Percentiles rank a stretch among this genome's conserved stretches.
phyloP scores from a whole-genome alignment of 2,797 vertebrate species.

The Cebuella pygmaea region DNA sequence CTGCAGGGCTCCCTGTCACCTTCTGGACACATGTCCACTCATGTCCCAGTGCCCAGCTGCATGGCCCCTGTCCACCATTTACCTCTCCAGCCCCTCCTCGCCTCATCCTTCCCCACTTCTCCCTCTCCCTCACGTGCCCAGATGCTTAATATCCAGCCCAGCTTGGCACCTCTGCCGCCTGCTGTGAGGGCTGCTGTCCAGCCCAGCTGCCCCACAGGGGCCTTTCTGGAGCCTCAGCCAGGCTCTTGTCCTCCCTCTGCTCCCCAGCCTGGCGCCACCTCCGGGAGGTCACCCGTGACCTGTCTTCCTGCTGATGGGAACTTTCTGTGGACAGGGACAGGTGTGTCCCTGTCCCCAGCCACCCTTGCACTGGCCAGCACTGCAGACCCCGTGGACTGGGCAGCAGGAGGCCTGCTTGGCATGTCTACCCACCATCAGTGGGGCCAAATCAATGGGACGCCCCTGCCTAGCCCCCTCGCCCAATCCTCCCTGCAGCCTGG shows the following conservation, averaged over 20 bases:
- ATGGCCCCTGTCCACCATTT: accelerated
- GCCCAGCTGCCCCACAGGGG: accelerated
- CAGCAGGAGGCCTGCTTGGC: accelerated
- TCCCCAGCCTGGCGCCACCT: background rate
- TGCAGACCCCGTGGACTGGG: accelerated
- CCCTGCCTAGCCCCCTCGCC: accelerated
- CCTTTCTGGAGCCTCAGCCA: background rate
- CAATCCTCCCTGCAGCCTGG: background rate
- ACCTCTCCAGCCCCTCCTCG: background rate
- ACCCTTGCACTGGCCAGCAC: accelerated
- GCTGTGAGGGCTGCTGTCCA: accelerated
- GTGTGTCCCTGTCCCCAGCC: too few species aligned
- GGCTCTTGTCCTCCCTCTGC: background rate
- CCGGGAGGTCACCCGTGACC: background rate
- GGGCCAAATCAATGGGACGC: accelerated
- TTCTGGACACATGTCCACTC: background rate
- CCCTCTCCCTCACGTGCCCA: accelerated
- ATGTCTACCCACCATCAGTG: accelerated
- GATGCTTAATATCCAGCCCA: background rate
- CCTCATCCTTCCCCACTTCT: too few species aligned
- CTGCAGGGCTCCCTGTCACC: background rate
- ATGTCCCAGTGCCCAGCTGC: background rate
- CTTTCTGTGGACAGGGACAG: background rate
- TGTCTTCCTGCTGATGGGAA: background rate
- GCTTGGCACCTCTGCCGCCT: background rate